A percentile compares a stretch with the other conserved stretches of the same genome.
Evolutionary conservation across 2,888 invertebrate species (phyloP).

Genomic region (Tetramorium bicarinatum): DNA sequence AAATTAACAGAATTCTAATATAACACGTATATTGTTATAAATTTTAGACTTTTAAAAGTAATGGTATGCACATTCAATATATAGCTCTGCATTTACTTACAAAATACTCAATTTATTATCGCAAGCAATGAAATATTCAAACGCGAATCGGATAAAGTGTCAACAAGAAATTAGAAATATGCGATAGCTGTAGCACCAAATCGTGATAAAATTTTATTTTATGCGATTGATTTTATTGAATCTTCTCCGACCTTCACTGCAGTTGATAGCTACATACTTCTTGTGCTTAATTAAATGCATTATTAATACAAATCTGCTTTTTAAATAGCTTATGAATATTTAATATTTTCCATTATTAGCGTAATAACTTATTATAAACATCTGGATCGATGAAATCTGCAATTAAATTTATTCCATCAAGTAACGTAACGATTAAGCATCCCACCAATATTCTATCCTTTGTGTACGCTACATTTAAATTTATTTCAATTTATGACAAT

Average conservation of each 20-base stretch:
- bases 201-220: slow-evolving; percentile 1
- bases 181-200: background rate
- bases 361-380: no score
- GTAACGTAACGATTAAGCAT: no score
- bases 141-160: background rate
- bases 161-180: slow-evolving; percentile 23
- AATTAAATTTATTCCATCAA: no score
- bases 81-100: background rate
- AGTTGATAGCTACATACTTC: background rate
- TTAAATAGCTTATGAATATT: slow-evolving; percentile 12
- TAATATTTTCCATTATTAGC: no score
- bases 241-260: background rate
- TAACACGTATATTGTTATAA: background rate
- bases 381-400: no score
- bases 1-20: background rate
- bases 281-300: background rate
- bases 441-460: no score
- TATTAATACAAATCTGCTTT: slow-evolving; percentile 1
- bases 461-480: no score
- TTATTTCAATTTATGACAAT: no score
- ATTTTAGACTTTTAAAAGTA: slow-evolving; percentile 17
- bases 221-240: background rate
- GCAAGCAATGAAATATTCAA: slow-evolving; percentile 5
- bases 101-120: slow-evolving; percentile 21
- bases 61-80: background rate